Percentiles rank a stretch among this genome's conserved stretches.
phyloP scores from a whole-genome alignment of 2,113 vertebrate genomes.

The Oreochromis aureus region DNA sequence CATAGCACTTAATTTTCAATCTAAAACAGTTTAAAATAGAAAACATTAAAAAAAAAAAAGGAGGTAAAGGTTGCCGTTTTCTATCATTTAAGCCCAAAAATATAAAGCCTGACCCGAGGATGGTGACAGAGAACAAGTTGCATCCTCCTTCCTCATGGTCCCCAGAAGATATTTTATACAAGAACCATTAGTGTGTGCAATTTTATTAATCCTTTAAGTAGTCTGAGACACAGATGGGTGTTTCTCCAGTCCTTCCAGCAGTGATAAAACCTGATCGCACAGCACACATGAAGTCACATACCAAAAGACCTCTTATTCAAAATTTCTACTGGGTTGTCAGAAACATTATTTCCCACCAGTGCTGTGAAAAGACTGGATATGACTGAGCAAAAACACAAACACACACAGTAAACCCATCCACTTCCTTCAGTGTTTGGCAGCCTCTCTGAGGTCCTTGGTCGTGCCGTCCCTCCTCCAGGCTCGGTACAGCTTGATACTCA shows the following conservation, averaged over 20 bases:
- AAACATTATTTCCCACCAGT: not conserved
- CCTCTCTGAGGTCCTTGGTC: conserved; percentile 4
- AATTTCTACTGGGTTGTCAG: not conserved
- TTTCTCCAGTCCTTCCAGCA: not conserved
- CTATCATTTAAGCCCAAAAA: not conserved
- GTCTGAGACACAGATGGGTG: not conserved
- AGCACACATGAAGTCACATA: not conserved
- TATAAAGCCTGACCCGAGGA: not conserved
- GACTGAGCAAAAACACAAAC: not conserved
- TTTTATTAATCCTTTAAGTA: not conserved
- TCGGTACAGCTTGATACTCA: conserved; percentile 87
- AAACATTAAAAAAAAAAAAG: not conserved
- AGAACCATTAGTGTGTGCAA: not conserved
- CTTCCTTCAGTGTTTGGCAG: not conserved
- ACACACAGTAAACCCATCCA: not conserved
- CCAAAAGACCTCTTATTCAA: not conserved
- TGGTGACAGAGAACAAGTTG: not conserved
- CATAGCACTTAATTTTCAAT: not conserved
- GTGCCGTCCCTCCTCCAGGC: conserved; percentile 73
- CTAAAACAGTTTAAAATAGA: not conserved
- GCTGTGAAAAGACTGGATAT: not conserved
- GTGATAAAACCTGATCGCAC: not conserved
- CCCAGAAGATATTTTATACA: not conserved
- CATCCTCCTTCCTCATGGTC: not conserved
- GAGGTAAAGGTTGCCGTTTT: not conserved